A percentile compares a stretch with the other conserved stretches of the same genome.
phyloP scores from a whole-genome alignment of 2,888 invertebrate species.

The Gonocerus acuteangulatus region DNA sequence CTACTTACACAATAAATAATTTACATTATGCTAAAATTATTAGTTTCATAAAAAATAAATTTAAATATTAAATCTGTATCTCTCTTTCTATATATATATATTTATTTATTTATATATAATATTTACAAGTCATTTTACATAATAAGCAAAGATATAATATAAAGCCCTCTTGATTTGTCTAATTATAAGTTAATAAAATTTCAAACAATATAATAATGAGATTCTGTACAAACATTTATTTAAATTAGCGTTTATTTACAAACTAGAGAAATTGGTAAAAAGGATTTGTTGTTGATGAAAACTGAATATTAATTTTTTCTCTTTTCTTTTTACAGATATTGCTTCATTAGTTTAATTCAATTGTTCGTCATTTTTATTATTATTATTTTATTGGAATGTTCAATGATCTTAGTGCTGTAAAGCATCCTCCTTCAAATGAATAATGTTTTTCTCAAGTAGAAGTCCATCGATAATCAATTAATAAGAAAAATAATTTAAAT shows the following conservation, averaged over 20 bases:
- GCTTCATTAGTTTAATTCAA: not conserved
- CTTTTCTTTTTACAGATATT: not conserved
- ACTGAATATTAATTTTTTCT: not conserved
- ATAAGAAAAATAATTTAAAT: too few species aligned
- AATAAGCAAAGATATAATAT: constrained; percentile 30
- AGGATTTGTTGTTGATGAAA: constrained; percentile 9
- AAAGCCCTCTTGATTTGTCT: constrained; percentile 29
- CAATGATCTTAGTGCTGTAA: too few species aligned
- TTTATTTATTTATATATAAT: constrained; percentile 29
- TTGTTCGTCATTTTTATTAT: not conserved
- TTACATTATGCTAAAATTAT: constrained; percentile 25
- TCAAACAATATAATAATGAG: constrained; percentile 33
- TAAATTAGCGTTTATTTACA: constrained; percentile 25
- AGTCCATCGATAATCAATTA: too few species aligned
- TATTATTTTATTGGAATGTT: too few species aligned
- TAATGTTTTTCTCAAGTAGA: too few species aligned
- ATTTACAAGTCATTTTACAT: constrained; percentile 26
- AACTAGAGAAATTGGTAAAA: constrained; percentile 19
- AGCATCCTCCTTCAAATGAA: too few species aligned
- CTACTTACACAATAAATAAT: constrained; percentile 17
- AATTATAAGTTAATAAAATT: constrained; percentile 32
- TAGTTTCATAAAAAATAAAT: constrained; percentile 24
- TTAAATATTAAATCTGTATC: constrained; percentile 25
- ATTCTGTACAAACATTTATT: constrained; percentile 35
- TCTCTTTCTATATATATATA: constrained; percentile 28